Base-by-base conservation (phyloP, 2,888 invertebrate species). In the Seira musarum region DNA sequence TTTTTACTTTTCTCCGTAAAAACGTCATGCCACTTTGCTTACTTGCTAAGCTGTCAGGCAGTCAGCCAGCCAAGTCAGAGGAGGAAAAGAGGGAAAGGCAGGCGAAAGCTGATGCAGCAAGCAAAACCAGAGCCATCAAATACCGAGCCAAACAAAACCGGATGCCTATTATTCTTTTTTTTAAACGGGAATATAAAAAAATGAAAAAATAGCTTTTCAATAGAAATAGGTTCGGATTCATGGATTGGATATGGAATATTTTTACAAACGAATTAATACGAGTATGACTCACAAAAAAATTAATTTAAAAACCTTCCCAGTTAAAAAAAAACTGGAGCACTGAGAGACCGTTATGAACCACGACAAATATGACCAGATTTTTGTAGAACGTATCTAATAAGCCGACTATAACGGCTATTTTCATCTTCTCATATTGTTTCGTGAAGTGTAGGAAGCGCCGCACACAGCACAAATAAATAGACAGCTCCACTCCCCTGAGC, bases 11-110 rank as follows among this genome's bases (percentile, higher is more conserved):
- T 77, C 71, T 60, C 53, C 64, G 30, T 49, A 64, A 77, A 64
- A 76, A 71, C 77, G 77, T 77, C 77, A 77, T 77, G 77, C 77
- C 77, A 77, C 64, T 71, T 77, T 77, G 70, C 77, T 70, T 77
- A 46, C 70, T 71, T 77, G 77, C 71, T 65, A 66, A 70, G 71
- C 77, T 77, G 77, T 77, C 77, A 77, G 65, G 77, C 77, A 77
- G 77, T 70, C 77, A 77, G 77, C 77, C 77, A 77, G 77, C 65
- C 65, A 21, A 24, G 60, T 30, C 49, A 60, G 61, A n/a, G 40
- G 60, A 66, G 25, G 63, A 30, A 60, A 22, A 64, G 49, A 49
- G 64, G n/a, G 35, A 71, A 63, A 46, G 61, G 35, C 19, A 53
- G 49, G 60, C 21, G 68, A 67, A 68, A 69, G 76, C 71, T 77